Base-by-base conservation (phyloP, 2,888 invertebrate genomes). In the Oligia strigilis region DNA sequence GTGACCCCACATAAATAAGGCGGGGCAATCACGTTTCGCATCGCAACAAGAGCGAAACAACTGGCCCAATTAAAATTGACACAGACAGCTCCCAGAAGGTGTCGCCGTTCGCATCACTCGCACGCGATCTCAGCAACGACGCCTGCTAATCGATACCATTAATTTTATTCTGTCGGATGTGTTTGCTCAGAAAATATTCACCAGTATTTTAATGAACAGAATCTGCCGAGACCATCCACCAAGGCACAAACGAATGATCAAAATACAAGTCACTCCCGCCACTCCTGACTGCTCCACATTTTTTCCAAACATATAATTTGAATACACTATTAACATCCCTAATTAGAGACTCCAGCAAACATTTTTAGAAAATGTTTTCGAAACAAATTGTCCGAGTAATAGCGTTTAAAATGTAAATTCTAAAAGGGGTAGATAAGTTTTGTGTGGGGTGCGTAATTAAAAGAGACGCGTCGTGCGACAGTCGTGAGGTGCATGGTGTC, bases 41-140 rank as follows among this genome's bases (percentile, higher is more conserved):
- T 97, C 97, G 90, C 89, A 93, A 94, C 90, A 94, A 93, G 93
- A 95, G 92, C 92, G 95, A 95, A 92, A 94, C 92, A 93, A 91
- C 93, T 94, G 94, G 94, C 94, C 97, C 97, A 97, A 97, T 97
- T 97, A 97, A 96, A 96, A 94, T 94, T 96, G 96, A 96, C 97
- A 97, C 94, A 93, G 94, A 93, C 95, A 93, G 95, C 94, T 94
- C 92, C 95, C 95, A 93, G 93, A 93, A 94, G 93, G 95, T 95
- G 95, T 95, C 94, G 91, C 89, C 80, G 85, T 90, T 90, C 91
- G 91, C 94, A 96, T 96, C 96, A 94, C 92, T 92, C 93, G 95
- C 96, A 96, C 96, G 96, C 96, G 94, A 96, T 97, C 96, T 95
- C 92, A 83, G 88, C 88, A 91, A 88, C 93, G 92, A 93, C 93